Conservation (phyloP, 2,888 invertebrate genomes). For the Macrophya alboannulata region DNA sequence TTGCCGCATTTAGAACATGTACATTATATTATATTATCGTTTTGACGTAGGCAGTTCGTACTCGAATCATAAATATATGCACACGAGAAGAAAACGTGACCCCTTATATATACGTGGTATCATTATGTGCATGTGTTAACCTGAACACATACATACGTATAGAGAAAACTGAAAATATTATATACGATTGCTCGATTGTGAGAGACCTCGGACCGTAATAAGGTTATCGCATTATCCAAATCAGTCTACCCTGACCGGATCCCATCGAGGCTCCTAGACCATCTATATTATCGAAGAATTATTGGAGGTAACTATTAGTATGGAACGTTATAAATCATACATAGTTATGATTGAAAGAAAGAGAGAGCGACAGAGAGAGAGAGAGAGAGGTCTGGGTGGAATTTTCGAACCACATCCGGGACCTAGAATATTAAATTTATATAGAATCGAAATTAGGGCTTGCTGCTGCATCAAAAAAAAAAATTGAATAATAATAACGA, state of each 20-base stretch:
- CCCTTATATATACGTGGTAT: not conserved
- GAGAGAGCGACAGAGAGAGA: too few species aligned
- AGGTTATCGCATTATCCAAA: constrained; percentile 48
- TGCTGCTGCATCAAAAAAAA: not conserved
- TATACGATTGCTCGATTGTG: constrained; percentile 10
- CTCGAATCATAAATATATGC: not conserved
- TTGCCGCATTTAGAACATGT: constrained; percentile 62
- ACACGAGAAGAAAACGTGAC: not conserved
- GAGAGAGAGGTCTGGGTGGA: not conserved
- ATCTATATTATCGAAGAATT: constrained; percentile 17
- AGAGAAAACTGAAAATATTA: not conserved
- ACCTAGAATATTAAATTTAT: not conserved
- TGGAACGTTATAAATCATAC: not conserved
- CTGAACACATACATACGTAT: not conserved
- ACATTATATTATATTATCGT: constrained; percentile 10
- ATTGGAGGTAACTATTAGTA: constrained; percentile 32
- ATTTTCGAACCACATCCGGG: constrained; percentile 42
- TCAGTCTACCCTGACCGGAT: constrained; percentile 48
- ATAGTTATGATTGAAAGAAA: not conserved
- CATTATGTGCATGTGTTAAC: not conserved
- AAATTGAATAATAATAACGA: not conserved
- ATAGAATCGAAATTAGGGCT: not conserved
- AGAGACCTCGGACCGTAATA: constrained; percentile 28
- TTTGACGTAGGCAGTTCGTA: constrained; percentile 32
- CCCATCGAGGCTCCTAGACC: not conserved